Percentiles rank a stretch among this genome's conserved stretches.
phyloP scores from a whole-genome alignment of 1,140 invertebrate genomes.

The Ceratina japonica region DNA sequence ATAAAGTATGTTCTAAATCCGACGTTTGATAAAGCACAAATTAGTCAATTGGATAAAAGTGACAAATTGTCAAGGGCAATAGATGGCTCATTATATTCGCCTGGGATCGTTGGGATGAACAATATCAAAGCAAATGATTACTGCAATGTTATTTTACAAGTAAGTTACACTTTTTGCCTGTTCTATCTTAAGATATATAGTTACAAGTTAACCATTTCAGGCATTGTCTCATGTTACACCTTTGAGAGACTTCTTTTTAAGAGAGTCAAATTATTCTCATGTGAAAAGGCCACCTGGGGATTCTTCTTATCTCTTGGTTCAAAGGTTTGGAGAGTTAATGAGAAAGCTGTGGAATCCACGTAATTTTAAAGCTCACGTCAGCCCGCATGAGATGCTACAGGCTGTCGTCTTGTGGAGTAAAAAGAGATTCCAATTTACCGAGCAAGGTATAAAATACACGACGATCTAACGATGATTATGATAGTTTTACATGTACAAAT shows the following conservation, averaged over 20 bases:
- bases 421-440: slow-evolving; percentile 98
- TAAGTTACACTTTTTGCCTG: slow-evolving; percentile 71
- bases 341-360: slow-evolving; percentile 99
- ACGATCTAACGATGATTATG: neutral
- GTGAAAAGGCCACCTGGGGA: slow-evolving; percentile 96
- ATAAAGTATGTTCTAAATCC: slow-evolving; percentile 99
- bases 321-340: slow-evolving; percentile 98
- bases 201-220: slow-evolving; percentile 77
- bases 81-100: slow-evolving; percentile 97
- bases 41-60: slow-evolving; percentile 88
- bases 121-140: slow-evolving; percentile 99
- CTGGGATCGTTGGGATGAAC: slow-evolving; percentile 98
- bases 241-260: slow-evolving; percentile 95
- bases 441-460: slow-evolving; percentile 87
- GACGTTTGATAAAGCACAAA: slow-evolving; percentile 93
- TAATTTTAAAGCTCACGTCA: slow-evolving; percentile 99
- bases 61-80: slow-evolving; percentile 96
- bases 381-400: slow-evolving; percentile 99
- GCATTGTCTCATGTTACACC: slow-evolving; percentile 96
- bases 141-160: slow-evolving; percentile 98
- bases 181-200: neutral
- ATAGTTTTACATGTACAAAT: slow-evolving; percentile 13
- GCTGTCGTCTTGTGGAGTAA: slow-evolving; percentile 99
- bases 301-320: slow-evolving; percentile 93
- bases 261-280: slow-evolving; percentile 94